Evolutionary conservation across 2,797 vertebrate genomes (phyloP).

Genomic region (Acanthurus lineatus): DNA sequence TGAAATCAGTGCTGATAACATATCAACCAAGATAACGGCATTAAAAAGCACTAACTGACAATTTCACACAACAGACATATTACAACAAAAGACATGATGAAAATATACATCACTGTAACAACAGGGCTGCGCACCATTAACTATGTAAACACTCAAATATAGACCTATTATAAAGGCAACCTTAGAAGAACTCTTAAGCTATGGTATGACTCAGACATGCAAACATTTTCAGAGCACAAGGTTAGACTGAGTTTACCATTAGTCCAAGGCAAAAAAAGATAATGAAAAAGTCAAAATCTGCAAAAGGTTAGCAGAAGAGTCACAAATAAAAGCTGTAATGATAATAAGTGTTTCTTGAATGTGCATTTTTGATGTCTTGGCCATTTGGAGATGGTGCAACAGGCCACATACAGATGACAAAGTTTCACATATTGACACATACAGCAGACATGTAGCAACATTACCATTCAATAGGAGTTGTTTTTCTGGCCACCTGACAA

Average conservation of each 20-base stretch:
- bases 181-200: background rate
- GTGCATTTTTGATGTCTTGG: background rate
- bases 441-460: background rate
- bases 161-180: background rate
- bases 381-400: background rate
- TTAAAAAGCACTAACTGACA: constrained; percentile 3
- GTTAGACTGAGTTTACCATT: background rate
- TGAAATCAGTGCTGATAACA: constrained; percentile 45
- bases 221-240: background rate
- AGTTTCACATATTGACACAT: background rate
- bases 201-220: constrained; percentile 1
- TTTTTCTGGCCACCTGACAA: background rate
- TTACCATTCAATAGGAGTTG: background rate
- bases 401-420: background rate
- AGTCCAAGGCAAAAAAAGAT: background rate
- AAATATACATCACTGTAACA: constrained; percentile 1
- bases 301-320: background rate
- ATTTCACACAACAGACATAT: constrained; percentile 1
- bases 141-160: background rate
- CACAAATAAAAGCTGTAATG: background rate
- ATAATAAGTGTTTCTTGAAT: background rate
- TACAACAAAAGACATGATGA: constrained; percentile 18
- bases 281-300: background rate
- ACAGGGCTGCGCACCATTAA: background rate
- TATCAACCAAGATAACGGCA: constrained; percentile 35